A percentile compares a stretch with the other conserved stretches of the same genome.
These are phyloP conservation scores for Eucera pruinosa DNA, from an alignment of 2,888 invertebrate genomes.

Conservation along the genomic window DNA sequence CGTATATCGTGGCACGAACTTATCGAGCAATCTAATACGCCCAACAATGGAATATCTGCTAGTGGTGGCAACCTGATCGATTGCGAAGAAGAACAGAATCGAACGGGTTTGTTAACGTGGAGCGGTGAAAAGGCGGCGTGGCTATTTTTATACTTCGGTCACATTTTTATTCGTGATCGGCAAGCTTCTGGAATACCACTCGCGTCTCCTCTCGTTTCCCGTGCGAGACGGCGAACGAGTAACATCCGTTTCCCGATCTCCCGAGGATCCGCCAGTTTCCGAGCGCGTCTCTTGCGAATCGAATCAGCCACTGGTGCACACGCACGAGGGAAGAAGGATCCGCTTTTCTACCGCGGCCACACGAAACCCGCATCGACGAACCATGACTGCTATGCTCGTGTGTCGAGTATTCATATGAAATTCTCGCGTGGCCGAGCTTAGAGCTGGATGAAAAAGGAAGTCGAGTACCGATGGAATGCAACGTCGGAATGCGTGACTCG, in stretches of 20 bases:
- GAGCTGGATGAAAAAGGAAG: conserved; percentile 41
- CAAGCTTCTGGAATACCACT: too few species aligned
- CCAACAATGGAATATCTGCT: too few species aligned
- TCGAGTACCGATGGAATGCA: conserved; percentile 42
- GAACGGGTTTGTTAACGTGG: conserved; percentile 40
- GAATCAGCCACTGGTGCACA: conserved; percentile 51
- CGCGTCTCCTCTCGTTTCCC: not conserved
- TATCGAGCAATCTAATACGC: too few species aligned
- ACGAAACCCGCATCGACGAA: conserved; percentile 17
- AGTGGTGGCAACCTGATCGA: conserved; percentile 6
- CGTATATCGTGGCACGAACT: too few species aligned
- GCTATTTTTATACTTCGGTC: conserved; percentile 39
- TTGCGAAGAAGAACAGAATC: conserved; percentile 5
- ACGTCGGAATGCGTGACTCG: conserved; percentile 27
- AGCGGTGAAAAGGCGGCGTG: not conserved
- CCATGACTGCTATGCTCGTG: conserved; percentile 37
- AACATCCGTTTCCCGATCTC: conserved; percentile 15
- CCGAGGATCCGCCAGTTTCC: conserved; percentile 28
- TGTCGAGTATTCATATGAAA: conserved; percentile 44
- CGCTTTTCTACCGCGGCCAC: conserved; percentile 23
- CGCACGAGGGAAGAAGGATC: conserved; percentile 27
- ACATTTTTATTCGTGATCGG: conserved; percentile 32
- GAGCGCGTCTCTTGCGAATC: conserved; percentile 51
- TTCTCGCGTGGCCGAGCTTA: conserved; percentile 40
- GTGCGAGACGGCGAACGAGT: not conserved